Percentiles rank a stretch among this genome's conserved stretches.
Conservation (phyloP, 2,888 invertebrate genomes). For the Seira musarum region DNA sequence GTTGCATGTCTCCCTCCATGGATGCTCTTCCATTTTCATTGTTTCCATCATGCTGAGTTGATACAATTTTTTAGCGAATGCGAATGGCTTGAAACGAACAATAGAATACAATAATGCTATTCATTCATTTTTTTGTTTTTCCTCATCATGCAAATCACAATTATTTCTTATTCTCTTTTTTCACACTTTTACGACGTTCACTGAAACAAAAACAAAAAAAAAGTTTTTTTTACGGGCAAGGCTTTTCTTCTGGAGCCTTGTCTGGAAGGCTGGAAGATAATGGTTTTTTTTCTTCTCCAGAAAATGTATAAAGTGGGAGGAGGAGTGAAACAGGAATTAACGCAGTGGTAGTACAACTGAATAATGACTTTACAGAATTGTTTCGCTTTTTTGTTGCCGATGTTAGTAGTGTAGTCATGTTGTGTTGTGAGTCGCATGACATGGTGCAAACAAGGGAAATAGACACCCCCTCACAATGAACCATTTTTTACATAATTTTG, state of each 20-base stretch:
- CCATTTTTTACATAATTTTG: constrained; percentile 36
- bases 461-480: constrained; percentile 40
- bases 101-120: constrained; percentile 31
- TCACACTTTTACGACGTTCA: constrained; percentile 44
- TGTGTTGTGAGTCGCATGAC: no score
- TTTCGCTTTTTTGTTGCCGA: constrained; percentile 15
- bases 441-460: no score
- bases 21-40: neutral
- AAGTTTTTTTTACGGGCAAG: constrained; percentile 35
- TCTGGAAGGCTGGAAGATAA: constrained; percentile 27
- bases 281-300: neutral
- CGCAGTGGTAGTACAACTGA: constrained; percentile 10
- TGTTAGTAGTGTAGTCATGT: no score
- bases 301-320: constrained; percentile 1
- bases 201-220: neutral
- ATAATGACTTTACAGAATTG: constrained; percentile 44
- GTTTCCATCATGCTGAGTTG: neutral
- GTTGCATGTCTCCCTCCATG: neutral
- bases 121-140: constrained; percentile 24
- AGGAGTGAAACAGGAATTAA: neutral
- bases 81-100: neutral
- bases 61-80: neutral
- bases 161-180: constrained; percentile 53
- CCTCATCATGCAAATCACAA: constrained; percentile 34
- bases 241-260: constrained; percentile 22